A percentile compares a stretch with the other conserved stretches of the same genome.
phyloP scores from a whole-genome alignment of 2,888 invertebrate species.

The Rhorus exstirpatorius region DNA sequence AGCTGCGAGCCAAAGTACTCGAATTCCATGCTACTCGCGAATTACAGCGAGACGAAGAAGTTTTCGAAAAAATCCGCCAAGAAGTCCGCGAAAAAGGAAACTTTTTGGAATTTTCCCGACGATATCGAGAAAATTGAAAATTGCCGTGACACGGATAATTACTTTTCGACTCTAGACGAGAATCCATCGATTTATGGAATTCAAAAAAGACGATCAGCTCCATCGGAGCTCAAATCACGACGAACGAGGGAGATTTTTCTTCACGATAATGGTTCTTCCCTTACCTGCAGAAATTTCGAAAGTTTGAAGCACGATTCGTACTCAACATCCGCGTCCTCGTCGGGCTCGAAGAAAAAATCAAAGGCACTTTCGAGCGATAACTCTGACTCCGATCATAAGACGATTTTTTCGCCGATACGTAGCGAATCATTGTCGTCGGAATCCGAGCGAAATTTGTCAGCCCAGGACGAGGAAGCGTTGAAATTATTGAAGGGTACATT shows the following conservation, averaged over 20 bases:
- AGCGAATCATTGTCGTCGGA: neutral
- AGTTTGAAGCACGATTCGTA: too few relatives aligned
- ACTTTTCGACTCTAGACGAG: too few relatives aligned
- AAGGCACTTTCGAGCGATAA: too few relatives aligned
- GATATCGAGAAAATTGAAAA: too few relatives aligned
- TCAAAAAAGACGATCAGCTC: too few relatives aligned
- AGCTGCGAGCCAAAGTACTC: constrained; percentile 76
- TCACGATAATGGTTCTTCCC: constrained; percentile 75
- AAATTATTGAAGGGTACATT: constrained; percentile 74
- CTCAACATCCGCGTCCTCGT: constrained; percentile 25
- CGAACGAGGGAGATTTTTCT: constrained; percentile 76
- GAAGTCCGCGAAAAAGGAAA: too few relatives aligned
- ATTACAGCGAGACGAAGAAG: constrained; percentile 67
- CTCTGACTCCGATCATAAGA: too few relatives aligned
- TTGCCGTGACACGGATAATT: too few relatives aligned
- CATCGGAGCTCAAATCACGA: constrained; percentile 64
- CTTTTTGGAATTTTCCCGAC: too few relatives aligned
- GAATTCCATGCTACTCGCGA: constrained; percentile 72
- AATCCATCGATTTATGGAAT: too few relatives aligned
- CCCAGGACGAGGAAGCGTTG: constrained; percentile 26
- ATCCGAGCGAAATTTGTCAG: neutral
- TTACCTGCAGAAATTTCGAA: constrained; percentile 68
- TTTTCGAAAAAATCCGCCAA: constrained; percentile 64
- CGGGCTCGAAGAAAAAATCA: neutral
- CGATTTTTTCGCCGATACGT: neutral